phyloP scores from a whole-genome alignment of 2,113 vertebrate genomes.

The Campylomormyrus numenius region DNA sequence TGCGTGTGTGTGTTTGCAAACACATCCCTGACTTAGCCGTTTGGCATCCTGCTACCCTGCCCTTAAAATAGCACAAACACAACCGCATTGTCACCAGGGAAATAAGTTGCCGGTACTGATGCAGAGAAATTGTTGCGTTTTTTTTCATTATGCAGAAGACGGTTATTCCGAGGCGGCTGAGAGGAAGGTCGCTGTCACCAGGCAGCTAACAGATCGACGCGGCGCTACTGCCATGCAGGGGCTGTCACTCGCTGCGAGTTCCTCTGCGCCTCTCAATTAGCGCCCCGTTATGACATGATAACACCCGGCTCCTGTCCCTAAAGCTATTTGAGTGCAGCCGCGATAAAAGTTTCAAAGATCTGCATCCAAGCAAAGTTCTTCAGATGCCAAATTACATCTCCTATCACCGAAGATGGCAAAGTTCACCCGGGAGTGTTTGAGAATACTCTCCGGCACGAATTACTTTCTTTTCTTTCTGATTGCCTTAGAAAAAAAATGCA shows the following conservation, averaged over 20 bases:
- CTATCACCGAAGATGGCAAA: background rate
- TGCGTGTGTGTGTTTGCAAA: background rate
- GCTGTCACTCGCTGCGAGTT: background rate
- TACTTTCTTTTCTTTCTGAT: background rate
- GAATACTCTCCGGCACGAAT: background rate
- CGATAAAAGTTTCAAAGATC: background rate
- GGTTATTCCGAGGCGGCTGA: background rate
- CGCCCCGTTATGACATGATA: background rate
- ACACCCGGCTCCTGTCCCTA: background rate
- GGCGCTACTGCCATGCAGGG: background rate
- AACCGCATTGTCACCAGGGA: background rate
- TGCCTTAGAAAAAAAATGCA: background rate
- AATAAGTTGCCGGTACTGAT: background rate
- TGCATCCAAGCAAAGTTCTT: background rate
- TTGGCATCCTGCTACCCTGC: background rate
- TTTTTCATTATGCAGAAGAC: background rate
- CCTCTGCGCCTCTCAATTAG: constrained; percentile 9
- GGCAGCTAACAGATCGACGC: background rate
- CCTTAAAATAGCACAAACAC: background rate
- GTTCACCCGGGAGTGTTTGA: background rate
- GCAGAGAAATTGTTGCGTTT: background rate
- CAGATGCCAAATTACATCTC: background rate
- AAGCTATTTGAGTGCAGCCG: background rate
- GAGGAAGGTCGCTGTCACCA: background rate
- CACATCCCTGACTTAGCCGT: background rate